These are phyloP conservation scores for Trichopoda pennipes DNA, from an alignment of 2,888 invertebrate genomes.

Conservation along the genomic window DNA sequence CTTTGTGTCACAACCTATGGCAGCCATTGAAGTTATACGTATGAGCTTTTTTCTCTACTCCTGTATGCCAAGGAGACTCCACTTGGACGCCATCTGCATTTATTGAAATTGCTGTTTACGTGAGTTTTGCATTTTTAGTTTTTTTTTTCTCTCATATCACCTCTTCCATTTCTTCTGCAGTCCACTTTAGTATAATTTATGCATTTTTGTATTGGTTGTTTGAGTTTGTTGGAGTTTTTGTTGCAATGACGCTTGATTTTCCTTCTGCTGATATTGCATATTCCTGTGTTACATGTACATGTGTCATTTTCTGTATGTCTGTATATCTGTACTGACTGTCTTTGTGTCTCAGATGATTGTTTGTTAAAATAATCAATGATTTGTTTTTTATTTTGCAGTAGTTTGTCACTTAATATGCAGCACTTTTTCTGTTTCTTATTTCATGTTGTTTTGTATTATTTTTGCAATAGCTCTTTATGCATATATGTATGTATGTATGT, in stretches of 20 bases:
- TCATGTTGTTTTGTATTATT: slow-evolving; percentile 53
- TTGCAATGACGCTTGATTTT: slow-evolving; percentile 10
- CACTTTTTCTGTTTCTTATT: slow-evolving; percentile 45
- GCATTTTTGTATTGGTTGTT: slow-evolving; percentile 64
- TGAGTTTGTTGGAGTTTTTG: slow-evolving; percentile 40
- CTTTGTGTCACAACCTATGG: slow-evolving; percentile 60
- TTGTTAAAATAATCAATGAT: slow-evolving; percentile 65
- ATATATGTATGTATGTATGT: slow-evolving; percentile 19
- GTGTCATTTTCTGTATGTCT: slow-evolving; percentile 66
- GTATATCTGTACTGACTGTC: slow-evolving; percentile 41
- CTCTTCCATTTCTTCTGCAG: slow-evolving; percentile 33
- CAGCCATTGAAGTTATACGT: slow-evolving; percentile 60
- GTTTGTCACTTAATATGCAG: slow-evolving; percentile 69
- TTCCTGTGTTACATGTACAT: slow-evolving; percentile 23
- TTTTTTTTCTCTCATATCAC: slow-evolving; percentile 32
- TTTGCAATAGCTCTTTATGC: slow-evolving; percentile 52
- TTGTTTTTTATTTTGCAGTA: slow-evolving; percentile 65
- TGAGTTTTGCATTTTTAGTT: slow-evolving; percentile 67
- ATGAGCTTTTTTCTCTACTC: slow-evolving; percentile 24
- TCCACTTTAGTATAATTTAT: slow-evolving; percentile 59
- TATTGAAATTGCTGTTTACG: slow-evolving; percentile 66
- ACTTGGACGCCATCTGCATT: slow-evolving; percentile 69
- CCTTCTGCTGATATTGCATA: slow-evolving; percentile 18
- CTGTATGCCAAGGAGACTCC: slow-evolving; percentile 50
- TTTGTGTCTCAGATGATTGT: slow-evolving; percentile 39